Base-by-base conservation (phyloP, 2,113 vertebrate genomes). In the Ranitomeya variabilis region DNA sequence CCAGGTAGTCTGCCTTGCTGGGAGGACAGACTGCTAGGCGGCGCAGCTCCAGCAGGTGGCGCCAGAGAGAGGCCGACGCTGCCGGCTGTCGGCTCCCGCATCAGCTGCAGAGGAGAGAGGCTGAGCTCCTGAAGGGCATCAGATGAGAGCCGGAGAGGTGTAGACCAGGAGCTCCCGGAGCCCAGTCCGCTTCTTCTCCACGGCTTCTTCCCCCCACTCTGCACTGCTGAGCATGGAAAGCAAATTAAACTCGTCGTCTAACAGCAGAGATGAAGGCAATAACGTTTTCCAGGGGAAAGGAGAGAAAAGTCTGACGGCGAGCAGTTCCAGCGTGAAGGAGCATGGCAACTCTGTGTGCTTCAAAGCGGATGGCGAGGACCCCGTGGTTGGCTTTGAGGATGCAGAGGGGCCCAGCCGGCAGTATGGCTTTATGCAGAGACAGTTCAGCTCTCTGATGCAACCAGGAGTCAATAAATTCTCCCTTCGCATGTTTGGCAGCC, bases 391-490 rank as follows among this genome's bases (percentile, higher is more conserved):
- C 74, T 96, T 96, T 90, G 97, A 97, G 89, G 96, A 97, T 90
- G 93, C 95, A 87, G 96, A 97, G 90, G 96, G 94, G 16, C 95
- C 95, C 90, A 91, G 95, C 93, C 94, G 96, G 91, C 97, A 95
- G 91, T 92, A 96, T 83, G 96, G 97, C 85, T 98, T 98, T 93
- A 98, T 99, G 97, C 98, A 99, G 95, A 94, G 97, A 90, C 98
- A 99, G 91, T 97, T 99, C 94, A 97, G 96, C 92, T 97, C 98
- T 91, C 97, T 99, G 97, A 96, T 99, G 95, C 97, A 99, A 95
- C 98, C 97, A 84, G 98, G 98, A 89, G 97, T 99, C 94, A 99
- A 99, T 96, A 99, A 99, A 97, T 99, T 99, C 95, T 99, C 98
- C 86, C 95, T 99, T 92, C 97, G 98, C 90, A 99, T 98, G 98